phyloP scores from a whole-genome alignment of 2,113 vertebrate species.

The Corythoichthys intestinalis region DNA sequence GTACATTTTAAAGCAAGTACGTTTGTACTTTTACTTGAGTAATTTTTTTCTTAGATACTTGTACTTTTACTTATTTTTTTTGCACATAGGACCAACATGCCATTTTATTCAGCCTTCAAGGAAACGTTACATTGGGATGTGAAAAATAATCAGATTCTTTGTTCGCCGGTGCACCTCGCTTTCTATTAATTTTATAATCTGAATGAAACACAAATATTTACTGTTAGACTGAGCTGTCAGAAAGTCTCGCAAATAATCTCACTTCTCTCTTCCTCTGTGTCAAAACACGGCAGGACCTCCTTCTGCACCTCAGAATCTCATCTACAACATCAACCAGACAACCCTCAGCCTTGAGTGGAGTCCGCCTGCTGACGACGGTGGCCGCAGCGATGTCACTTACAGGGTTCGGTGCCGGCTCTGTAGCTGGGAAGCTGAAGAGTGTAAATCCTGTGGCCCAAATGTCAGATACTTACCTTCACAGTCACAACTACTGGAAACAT shows the following conservation, averaged over 20 bases:
- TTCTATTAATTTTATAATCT: background rate
- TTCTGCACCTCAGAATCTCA: conserved; percentile 96
- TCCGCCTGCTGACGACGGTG: conserved; percentile 90
- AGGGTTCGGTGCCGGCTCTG: conserved; percentile 89
- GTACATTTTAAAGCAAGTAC: too few species aligned
- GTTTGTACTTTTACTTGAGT: too few species aligned
- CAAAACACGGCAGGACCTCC: conserved; percentile 81
- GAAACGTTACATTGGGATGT: background rate
- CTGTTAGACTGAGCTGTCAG: background rate
- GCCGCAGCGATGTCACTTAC: conserved; percentile 94
- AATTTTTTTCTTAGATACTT: too few species aligned
- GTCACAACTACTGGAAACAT: conserved; percentile 90
- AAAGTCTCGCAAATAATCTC: conserved; percentile 32
- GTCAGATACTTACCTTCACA: conserved; percentile 90
- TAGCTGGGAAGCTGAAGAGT: conserved; percentile 96
- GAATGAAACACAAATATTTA: background rate
- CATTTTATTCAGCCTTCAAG: too few species aligned
- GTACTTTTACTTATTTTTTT: too few species aligned
- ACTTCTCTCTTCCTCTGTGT: conserved; percentile 45
- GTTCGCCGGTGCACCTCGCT: background rate
- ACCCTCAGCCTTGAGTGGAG: conserved; percentile 94
- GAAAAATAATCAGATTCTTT: background rate
- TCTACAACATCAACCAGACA: conserved; percentile 99
- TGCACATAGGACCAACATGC: too few species aligned
- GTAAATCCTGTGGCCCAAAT: conserved; percentile 87